These are phyloP conservation scores for Ceraclea dissimilis DNA, from an alignment of 2,888 invertebrate genomes.

Conservation along the genomic window DNA sequence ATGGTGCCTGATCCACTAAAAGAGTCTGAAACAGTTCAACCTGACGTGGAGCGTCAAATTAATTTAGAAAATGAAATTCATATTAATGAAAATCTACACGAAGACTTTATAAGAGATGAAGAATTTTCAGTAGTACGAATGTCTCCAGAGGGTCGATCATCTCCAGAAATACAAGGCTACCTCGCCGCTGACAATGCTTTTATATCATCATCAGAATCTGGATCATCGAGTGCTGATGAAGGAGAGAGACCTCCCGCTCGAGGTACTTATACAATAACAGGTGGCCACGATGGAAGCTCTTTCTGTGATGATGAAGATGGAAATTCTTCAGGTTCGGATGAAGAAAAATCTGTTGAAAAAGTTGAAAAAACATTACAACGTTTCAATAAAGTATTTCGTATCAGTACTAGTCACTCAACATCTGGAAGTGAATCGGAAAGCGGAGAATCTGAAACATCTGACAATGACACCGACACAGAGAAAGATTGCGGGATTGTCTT, in stretches of 20 bases:
- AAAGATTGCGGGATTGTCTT: slow-evolving; percentile 40
- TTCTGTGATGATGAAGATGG: slow-evolving; percentile 37
- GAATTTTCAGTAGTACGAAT: not conserved
- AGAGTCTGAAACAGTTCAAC: slow-evolving; percentile 8
- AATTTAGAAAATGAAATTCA: not conserved
- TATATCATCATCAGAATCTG: slow-evolving; percentile 47
- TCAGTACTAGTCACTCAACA: slow-evolving; percentile 56
- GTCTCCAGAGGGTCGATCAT: slow-evolving; percentile 1
- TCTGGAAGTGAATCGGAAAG: slow-evolving; percentile 53
- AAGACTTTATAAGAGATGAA: not conserved
- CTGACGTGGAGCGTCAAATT: not conserved
- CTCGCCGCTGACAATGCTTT: slow-evolving; percentile 49
- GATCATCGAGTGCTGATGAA: slow-evolving; percentile 42
- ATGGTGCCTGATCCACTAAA: slow-evolving; percentile 20
- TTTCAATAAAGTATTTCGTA: slow-evolving; percentile 62
- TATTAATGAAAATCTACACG: not conserved
- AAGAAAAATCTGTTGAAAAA: slow-evolving; percentile 36
- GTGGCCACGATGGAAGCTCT: slow-evolving; percentile 42
- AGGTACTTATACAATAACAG: slow-evolving; percentile 41
- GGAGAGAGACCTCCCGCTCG: slow-evolving; percentile 33
- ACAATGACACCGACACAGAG: slow-evolving; percentile 53
- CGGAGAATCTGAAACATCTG: slow-evolving; percentile 55
- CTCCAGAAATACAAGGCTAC: slow-evolving; percentile 32
- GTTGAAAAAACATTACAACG: slow-evolving; percentile 40
- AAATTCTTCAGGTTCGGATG: slow-evolving; percentile 33